phyloP scores from a whole-genome alignment of 2,113 vertebrate genomes.

The Gobio gobio region DNA sequence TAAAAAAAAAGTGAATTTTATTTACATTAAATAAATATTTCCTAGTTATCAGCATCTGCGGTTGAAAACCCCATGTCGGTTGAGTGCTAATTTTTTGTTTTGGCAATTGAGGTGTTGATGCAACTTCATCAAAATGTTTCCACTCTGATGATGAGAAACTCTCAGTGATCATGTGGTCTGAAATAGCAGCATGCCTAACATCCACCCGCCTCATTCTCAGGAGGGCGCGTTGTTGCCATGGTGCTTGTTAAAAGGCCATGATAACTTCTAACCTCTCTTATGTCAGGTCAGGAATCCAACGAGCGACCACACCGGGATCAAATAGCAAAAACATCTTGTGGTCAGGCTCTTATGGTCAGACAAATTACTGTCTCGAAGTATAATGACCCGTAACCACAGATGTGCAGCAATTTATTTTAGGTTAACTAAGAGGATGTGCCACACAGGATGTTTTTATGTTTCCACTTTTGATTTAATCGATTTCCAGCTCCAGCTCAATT shows the following conservation, averaged over 20 bases:
- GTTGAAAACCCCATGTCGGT: not conserved
- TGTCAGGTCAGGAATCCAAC: conserved; percentile 27
- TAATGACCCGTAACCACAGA: not conserved
- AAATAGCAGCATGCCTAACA: conserved; percentile 23
- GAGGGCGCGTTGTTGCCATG: not conserved
- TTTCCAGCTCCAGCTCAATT: not conserved
- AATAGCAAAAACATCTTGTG: not conserved
- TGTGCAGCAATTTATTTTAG: not conserved
- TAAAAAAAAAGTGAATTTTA: too few relatives aligned
- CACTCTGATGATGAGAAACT: not conserved
- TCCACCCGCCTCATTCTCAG: not conserved
- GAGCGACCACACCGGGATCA: not conserved
- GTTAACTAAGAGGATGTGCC: not conserved
- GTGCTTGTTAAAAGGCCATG: conserved; percentile 13
- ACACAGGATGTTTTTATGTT: not conserved
- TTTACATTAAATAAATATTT: not conserved
- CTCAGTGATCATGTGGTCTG: conserved; percentile 6
- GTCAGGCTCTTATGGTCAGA: not conserved
- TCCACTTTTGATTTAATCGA: not conserved
- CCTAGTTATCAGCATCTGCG: not conserved
- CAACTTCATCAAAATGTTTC: conserved; percentile 3
- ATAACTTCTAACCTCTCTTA: conserved; percentile 3
- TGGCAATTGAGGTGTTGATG: not conserved
- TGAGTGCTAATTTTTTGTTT: not conserved
- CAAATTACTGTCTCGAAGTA: not conserved